Evolutionary conservation across 2,888 invertebrate genomes (phyloP), one percentile per base, ranked within the genome.

Genomic region (Charanyca ferruginea): DNA sequence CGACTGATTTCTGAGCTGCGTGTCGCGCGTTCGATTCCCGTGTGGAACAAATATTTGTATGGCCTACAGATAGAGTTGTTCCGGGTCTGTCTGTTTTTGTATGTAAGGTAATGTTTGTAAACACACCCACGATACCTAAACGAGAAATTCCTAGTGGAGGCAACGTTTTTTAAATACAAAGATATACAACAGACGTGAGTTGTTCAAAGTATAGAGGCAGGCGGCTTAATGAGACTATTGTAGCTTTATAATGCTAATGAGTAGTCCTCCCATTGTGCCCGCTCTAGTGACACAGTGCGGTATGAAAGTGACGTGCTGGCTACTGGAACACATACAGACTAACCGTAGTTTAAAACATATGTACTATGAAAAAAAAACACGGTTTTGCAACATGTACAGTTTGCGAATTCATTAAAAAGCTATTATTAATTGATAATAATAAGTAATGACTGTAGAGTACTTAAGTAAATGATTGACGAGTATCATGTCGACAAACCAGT

Each of bases 271-370:
- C 62, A 66, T 68, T 63, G 74, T 71, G 73, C 6, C 25, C 51
- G 84, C 70, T 82, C 83, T 47, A 74, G 74, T 83, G 84, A 84
- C 83, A 82, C 73, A 75, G 63, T 77, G 45, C 28, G 52, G 25
- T 55, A 49, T 42, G 54, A 65, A 32, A 58, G 64, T 67, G 68
- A 63, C 57, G 54, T n/a, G 58, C 18, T 20, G 22, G 5, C 22
- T 16, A 28, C 55, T 60, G 41, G 20, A 55, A 51, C 53, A 71
- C 52, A 18, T 54, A 13, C 5, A 20, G 42, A 20, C n/a, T 54
- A 63, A 32, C 55, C 45, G n/a, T 52, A 60, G 11, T 38, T 28
- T 9, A 5, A 73, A 42, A 32, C n/a, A 32, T 7, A 49, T 35
- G 25, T 6, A 32, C 32, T 32, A 6, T 23, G 4, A 51, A 28